phyloP scores from a whole-genome alignment of 2,888 invertebrate species.

The Cryptosula pallasiana region DNA sequence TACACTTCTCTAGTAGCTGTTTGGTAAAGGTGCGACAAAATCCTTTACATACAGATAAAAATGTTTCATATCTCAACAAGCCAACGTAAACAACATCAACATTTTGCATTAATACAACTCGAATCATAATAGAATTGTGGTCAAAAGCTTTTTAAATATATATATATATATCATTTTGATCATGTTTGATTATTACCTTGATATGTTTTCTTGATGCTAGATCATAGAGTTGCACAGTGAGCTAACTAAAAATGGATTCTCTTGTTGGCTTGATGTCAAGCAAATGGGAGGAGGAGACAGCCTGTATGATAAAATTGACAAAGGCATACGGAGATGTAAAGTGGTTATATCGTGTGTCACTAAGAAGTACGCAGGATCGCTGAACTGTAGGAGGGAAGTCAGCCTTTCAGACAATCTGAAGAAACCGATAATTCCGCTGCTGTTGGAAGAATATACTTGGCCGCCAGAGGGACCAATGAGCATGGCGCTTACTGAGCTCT shows the following conservation, averaged over 20 bases:
- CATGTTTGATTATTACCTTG: too few species aligned
- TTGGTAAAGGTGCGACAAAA: too few species aligned
- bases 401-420: conserved; percentile 45
- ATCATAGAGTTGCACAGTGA: conserved; percentile 38
- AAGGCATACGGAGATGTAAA: conserved; percentile 39
- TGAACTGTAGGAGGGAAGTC: conserved; percentile 48
- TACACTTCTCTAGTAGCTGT: too few species aligned
- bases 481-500: conserved; percentile 43
- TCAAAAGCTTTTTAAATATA: too few species aligned
- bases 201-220: too few species aligned
- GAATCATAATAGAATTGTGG: too few species aligned
- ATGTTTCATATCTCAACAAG: too few species aligned
- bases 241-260: conserved; percentile 37
- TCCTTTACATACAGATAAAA: too few species aligned
- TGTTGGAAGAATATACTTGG: conserved; percentile 45
- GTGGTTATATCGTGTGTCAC: conserved; percentile 46
- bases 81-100: too few species aligned
- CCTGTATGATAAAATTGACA: conserved; percentile 49
- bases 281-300: conserved; percentile 52
- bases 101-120: too few species aligned
- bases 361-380: conserved; percentile 44
- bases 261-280: conserved; percentile 48
- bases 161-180: too few species aligned
- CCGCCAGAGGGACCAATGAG: conserved; percentile 50
- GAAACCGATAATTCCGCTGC: conserved; percentile 45